Evolutionary conservation across 2,888 invertebrate species (phyloP), one percentile per base, ranked within the genome.

Genomic region (Tiliacea citrago): DNA sequence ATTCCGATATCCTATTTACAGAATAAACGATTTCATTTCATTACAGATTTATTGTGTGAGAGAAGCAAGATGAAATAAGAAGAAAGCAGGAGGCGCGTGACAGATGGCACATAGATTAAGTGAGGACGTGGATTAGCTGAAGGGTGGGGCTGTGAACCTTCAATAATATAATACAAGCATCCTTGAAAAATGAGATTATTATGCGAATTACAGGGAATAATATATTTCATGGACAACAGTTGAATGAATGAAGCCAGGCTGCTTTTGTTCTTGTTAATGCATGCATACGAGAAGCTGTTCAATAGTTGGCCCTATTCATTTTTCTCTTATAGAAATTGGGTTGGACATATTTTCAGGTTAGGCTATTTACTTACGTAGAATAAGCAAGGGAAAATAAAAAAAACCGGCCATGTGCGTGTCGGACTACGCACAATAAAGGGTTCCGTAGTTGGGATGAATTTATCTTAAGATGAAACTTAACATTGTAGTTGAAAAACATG

Each of bases 91-190:
- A 76, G 71, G 42, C 65, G 35, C 69, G 47, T 68, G 72, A 58
- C 42, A 60, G 57, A 82, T 76, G 72, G 72, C 67, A 77, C 76
- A 83, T 77, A 80, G 73, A 82, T 84, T 81, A 80, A 81, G 81
- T 78, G 68, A 47, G 68, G 70, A 78, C 73, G 62, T 68, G 75
- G 79, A 83, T 82, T 81, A 79, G 76, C 63, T 63, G 65, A 61
- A 78, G 79, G 75, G 63, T 73, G 66, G 57, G 60, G 21, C 39
- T 29, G 45, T 29, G 47, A 73, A 65, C 61, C 61, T 75, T 71
- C 61, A 18, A 39, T 39, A 39, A 39, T 39, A 74, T 63, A 67
- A 66, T 29, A 69, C 66, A 67, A 65, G 21, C 42, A 63, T 66
- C 1, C 13, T 21, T 47, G 9, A 35, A 39, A 63, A 18, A 24